These are phyloP conservation scores for Selenia dentaria DNA, from an alignment of 2,888 invertebrate genomes.

Conservation along the genomic window DNA sequence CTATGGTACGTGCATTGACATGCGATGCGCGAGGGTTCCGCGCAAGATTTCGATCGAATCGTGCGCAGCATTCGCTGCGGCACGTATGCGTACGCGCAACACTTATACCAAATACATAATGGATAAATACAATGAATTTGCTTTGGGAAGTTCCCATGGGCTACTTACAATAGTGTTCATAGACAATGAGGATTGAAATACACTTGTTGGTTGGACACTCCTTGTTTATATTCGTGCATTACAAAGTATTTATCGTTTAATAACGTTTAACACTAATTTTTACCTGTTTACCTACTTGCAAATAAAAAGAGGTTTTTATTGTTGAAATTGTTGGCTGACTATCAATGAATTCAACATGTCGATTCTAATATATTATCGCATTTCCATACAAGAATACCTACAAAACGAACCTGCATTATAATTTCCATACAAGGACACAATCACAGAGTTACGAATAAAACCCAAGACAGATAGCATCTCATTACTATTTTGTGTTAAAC, in stretches of 20 bases:
- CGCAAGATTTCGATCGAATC: constrained; percentile 64
- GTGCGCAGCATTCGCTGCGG: constrained; percentile 50
- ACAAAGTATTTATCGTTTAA: too few species aligned
- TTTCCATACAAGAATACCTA: constrained; percentile 7
- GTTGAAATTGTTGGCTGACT: constrained; percentile 14
- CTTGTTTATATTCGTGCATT: too few species aligned
- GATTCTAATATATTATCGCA: constrained; percentile 14
- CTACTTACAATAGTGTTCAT: constrained; percentile 32
- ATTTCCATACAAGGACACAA: constrained; percentile 10
- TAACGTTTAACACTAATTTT: too few species aligned
- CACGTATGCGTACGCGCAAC: constrained; percentile 33
- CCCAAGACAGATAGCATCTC: not conserved
- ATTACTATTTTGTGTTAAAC: not conserved
- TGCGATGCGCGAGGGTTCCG: constrained; percentile 51
- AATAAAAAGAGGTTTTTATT: constrained; percentile 12
- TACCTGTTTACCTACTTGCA: too few species aligned
- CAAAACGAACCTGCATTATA: not conserved
- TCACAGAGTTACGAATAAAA: constrained; percentile 3
- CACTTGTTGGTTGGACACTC: too few species aligned
- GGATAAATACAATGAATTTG: constrained; percentile 55
- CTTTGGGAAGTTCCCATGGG: constrained; percentile 49
- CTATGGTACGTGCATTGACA: constrained; percentile 36
- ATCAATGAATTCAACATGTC: constrained; percentile 9
- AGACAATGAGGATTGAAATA: constrained; percentile 9
- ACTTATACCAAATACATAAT: constrained; percentile 73